Evolutionary conservation across 1,140 invertebrate genomes (phyloP).

Genomic region (Neomicropteryx cornuta): DNA sequence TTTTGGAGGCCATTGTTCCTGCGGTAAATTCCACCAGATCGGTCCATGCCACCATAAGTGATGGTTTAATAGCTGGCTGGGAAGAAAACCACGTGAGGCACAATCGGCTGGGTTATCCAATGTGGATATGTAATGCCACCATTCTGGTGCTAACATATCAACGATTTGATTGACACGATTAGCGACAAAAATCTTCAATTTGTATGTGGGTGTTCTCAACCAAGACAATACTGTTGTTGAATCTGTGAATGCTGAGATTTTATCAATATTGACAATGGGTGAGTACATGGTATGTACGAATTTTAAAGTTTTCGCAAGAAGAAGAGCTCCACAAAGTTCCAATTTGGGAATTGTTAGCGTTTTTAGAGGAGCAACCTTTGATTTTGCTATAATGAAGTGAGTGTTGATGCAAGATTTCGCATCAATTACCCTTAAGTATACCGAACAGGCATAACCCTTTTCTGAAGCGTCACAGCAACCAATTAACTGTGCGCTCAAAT

Average conservation of each 20-base stretch:
- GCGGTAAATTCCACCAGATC: too few species aligned
- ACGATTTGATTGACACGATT: conserved; percentile 29
- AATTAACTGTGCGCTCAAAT: conserved; percentile 7
- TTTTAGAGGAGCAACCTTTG: conserved; percentile 20
- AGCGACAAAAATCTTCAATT: conserved; percentile 25
- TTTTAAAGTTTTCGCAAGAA: conserved; percentile 14
- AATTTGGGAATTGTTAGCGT: conserved; percentile 18
- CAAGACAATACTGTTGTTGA: conserved; percentile 27
- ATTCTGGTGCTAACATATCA: conserved; percentile 12
- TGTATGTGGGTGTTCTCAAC: conserved; percentile 19
- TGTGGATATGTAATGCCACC: conserved; percentile 27
- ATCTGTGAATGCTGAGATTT: conserved; percentile 25
- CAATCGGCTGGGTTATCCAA: conserved; percentile 29
- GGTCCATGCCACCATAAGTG: too few species aligned
- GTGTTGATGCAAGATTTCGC: not conserved
- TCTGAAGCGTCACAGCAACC: conserved; percentile 8
- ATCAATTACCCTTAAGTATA: not conserved
- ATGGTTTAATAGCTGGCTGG: too few species aligned
- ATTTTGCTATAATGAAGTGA: conserved; percentile 17
- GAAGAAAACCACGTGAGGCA: too few species aligned
- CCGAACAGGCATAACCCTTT: conserved; percentile 17
- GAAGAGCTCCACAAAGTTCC: conserved; percentile 20
- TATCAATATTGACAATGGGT: conserved; percentile 8
- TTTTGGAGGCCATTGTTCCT: too few species aligned
- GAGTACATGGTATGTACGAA: conserved; percentile 12